phyloP scores from a whole-genome alignment of 2,888 invertebrate genomes.

The Drosophila imparisetae region DNA sequence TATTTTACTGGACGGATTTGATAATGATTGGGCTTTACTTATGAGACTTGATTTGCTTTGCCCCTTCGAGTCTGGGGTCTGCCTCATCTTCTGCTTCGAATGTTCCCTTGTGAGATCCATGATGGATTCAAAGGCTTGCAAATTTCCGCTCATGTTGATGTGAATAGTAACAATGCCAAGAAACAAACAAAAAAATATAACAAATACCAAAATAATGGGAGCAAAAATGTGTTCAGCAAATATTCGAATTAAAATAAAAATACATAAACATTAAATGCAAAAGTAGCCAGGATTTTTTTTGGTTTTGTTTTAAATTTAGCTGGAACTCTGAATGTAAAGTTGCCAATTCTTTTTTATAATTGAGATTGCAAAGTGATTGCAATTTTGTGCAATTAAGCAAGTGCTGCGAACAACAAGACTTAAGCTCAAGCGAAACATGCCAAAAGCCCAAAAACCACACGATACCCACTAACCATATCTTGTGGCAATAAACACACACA shows the following conservation, averaged over 20 bases:
- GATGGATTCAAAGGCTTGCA: background rate
- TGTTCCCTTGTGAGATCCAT: background rate
- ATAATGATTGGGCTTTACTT: background rate
- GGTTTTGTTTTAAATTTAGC: too few species aligned
- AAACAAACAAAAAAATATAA: background rate
- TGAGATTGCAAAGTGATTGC: background rate
- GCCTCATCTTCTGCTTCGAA: background rate
- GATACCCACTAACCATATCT: constrained; percentile 30
- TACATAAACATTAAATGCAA: background rate
- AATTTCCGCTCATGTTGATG: background rate
- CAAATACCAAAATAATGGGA: background rate
- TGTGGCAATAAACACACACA: constrained; percentile 37
- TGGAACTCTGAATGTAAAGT: too few species aligned
- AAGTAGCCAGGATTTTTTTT: background rate
- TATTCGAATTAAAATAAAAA: background rate
- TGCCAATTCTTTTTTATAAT: background rate
- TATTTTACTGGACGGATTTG: background rate
- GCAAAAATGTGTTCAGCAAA: background rate
- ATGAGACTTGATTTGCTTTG: background rate
- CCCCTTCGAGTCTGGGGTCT: background rate
- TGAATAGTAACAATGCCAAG: background rate
- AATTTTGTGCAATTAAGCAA: constrained; percentile 19
- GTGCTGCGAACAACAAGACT: constrained; percentile 20
- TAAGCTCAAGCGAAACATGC: constrained; percentile 1
- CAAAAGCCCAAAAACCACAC: background rate